A percentile compares a stretch with the other conserved stretches of the same genome.
Evolutionary conservation across 2,888 invertebrate species (phyloP).

Genomic region (Pyrochroa serraticornis): DNA sequence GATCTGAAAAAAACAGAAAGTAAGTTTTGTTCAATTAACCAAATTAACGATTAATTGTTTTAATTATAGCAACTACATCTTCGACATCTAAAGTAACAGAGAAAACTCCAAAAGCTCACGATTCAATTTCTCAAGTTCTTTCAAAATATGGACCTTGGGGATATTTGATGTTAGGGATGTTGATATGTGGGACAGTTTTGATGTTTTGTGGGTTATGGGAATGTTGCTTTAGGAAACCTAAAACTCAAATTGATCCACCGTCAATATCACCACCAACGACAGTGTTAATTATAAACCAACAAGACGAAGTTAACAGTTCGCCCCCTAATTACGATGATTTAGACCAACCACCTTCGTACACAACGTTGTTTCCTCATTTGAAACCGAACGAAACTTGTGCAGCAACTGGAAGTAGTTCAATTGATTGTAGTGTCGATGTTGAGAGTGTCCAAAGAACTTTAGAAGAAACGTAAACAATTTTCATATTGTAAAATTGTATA

Average conservation of each 20-base stretch:
- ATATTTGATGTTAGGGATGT: slow-evolving; percentile 73
- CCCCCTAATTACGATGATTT: slow-evolving; percentile 71
- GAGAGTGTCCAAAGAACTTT: background rate
- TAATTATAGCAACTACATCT: slow-evolving; percentile 34
- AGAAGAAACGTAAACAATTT: no score
- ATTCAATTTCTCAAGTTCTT: slow-evolving; percentile 63
- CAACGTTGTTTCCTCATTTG: slow-evolving; percentile 65
- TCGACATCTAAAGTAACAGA: slow-evolving; percentile 15
- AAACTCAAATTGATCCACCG: slow-evolving; percentile 36
- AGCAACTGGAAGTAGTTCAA: background rate
- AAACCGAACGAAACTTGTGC: slow-evolving; percentile 21
- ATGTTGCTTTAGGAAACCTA: slow-evolving; percentile 59
- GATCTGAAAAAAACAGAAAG: slow-evolving; percentile 27
- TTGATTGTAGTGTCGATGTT: slow-evolving; percentile 1
- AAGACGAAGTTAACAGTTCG: slow-evolving; percentile 45
- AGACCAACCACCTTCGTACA: slow-evolving; percentile 70
- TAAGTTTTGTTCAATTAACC: slow-evolving; percentile 11
- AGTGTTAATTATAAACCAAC: slow-evolving; percentile 47
- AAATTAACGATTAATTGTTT: background rate
- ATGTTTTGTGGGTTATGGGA: slow-evolving; percentile 75
- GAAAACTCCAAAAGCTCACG: slow-evolving; percentile 34
- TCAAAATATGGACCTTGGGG: slow-evolving; percentile 78
- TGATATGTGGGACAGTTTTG: slow-evolving; percentile 71
- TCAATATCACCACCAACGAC: slow-evolving; percentile 42
- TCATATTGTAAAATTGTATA: background rate